phyloP scores from a whole-genome alignment of 2,888 invertebrate genomes.

The Mystacides longicornis region DNA sequence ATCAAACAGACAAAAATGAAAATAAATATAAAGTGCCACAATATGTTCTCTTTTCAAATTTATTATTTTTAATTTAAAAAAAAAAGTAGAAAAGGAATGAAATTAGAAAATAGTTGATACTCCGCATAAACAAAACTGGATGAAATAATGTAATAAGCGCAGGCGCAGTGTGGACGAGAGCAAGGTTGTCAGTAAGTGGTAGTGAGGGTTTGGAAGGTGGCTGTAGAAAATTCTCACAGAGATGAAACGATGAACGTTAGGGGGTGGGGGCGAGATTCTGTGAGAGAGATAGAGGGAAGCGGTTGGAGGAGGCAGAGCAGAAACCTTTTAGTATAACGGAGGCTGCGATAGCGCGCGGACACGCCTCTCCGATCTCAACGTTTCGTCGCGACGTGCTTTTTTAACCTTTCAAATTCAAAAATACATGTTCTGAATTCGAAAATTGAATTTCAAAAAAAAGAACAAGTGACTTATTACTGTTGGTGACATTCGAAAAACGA shows the following conservation, averaged over 20 bases:
- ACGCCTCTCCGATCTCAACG: constrained; percentile 25
- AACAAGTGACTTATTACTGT: too few species aligned
- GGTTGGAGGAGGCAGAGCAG: constrained; percentile 3
- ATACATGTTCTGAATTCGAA: too few species aligned
- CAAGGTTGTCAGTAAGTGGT: background rate
- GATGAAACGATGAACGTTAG: constrained; percentile 7
- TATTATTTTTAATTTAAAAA: too few species aligned
- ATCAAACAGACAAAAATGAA: too few species aligned
- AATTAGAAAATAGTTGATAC: too few species aligned
- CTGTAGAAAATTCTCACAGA: background rate
- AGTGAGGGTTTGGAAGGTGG: constrained; percentile 4
- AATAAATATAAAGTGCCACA: too few species aligned
- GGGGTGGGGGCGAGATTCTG: background rate
- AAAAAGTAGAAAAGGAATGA: too few species aligned
- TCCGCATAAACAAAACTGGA: constrained; percentile 18
- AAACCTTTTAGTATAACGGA: constrained; percentile 44
- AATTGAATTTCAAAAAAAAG: too few species aligned
- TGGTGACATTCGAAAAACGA: too few species aligned
- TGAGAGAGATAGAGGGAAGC: constrained; percentile 6
- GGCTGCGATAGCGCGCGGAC: constrained; percentile 41
- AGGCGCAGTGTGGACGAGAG: constrained; percentile 10
- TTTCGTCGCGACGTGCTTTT: background rate
- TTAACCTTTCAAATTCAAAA: too few species aligned
- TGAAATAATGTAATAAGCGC: constrained; percentile 7
- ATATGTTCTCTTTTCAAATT: too few species aligned